A percentile compares a stretch with the other conserved stretches of the same genome.
Conservation (phyloP, 1,140 invertebrate genomes). For the Heliconius congener region DNA sequence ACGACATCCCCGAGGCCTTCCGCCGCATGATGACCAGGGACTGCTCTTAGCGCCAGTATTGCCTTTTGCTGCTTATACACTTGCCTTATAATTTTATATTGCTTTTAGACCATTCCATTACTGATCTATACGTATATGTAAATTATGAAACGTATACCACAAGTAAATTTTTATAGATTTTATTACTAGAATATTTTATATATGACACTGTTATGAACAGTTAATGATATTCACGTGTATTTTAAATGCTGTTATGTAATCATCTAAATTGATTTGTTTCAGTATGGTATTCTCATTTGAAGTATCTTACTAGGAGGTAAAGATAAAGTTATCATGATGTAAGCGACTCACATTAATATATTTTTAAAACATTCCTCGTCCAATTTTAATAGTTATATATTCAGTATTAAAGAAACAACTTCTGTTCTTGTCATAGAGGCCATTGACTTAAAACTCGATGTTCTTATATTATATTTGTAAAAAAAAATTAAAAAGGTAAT, state of each 20-base stretch:
- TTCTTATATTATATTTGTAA: not conserved
- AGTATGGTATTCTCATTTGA: not conserved
- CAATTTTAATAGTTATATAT: not conserved
- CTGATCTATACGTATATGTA: not conserved
- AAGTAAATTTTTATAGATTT: no score
- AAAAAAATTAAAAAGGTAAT: not conserved
- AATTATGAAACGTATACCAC: no score
- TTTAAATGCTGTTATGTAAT: no score
- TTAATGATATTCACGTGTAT: no score
- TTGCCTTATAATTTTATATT: not conserved
- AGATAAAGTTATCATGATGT: not conserved
- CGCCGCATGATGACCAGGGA: slow-evolving; percentile 82
- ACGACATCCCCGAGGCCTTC: slow-evolving; percentile 88
- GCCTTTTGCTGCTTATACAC: slow-evolving; percentile 41
- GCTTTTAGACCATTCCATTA: not conserved
- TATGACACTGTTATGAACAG: no score
- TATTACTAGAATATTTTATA: no score
- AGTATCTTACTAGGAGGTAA: not conserved
- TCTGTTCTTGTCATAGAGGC: not conserved
- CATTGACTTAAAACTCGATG: not conserved
- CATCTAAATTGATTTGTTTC: no score
- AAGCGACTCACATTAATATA: not conserved
- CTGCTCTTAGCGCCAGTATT: slow-evolving; percentile 61
- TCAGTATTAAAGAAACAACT: not conserved
- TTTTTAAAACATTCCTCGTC: not conserved